Conservation (phyloP, 2,113 vertebrate species). For the Phyllostomus discolor region DNA sequence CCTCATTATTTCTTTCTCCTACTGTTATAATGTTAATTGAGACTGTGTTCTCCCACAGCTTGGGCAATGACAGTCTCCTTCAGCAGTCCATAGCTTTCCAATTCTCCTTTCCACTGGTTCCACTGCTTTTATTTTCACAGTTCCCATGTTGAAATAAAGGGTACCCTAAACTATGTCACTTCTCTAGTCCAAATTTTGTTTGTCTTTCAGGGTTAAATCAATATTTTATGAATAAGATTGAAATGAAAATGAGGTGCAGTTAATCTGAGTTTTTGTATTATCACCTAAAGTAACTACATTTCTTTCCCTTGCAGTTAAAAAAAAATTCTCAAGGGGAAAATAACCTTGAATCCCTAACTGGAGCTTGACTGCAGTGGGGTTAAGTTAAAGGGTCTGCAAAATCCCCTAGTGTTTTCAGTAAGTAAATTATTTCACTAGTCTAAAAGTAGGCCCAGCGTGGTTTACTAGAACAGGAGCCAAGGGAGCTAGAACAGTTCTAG, state of each 20-base stretch:
- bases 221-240: neutral
- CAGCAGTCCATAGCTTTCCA: neutral
- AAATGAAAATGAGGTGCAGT: neutral
- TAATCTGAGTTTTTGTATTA: slow-evolving; percentile 6
- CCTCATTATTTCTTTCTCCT: neutral
- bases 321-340: neutral
- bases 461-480: neutral
- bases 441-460: neutral
- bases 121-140: neutral
- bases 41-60: neutral
- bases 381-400: neutral
- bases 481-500: neutral
- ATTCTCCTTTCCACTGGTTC: neutral
- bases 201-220: neutral
- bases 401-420: neutral
- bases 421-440: neutral
- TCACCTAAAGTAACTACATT: neutral
- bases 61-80: neutral
- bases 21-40: neutral
- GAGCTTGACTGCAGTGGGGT: neutral
- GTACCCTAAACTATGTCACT: neutral
- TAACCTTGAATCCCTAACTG: neutral
- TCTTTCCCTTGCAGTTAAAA: neutral
- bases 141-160: neutral
- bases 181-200: neutral